phyloP scores from a whole-genome alignment of 1,140 invertebrate species.

The Drosophila triauraria region DNA sequence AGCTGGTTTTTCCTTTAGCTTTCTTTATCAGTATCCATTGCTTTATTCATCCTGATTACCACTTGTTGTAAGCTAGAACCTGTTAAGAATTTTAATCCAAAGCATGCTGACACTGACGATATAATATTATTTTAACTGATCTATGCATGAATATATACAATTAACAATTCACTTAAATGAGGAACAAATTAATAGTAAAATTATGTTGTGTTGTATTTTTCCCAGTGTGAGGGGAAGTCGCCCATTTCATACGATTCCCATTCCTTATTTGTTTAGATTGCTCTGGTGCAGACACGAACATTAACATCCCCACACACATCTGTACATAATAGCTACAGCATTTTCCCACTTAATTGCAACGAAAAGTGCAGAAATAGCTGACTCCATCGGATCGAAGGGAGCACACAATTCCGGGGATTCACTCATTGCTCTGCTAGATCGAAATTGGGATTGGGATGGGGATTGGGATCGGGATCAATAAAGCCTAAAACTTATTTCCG shows the following conservation, averaged over 20 bases:
- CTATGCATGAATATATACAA: neutral
- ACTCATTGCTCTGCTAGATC: neutral
- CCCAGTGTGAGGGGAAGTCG: constrained; percentile 12
- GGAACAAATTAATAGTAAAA: too few relatives aligned
- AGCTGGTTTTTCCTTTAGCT: neutral
- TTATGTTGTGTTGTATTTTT: neutral
- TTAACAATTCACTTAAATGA: too few relatives aligned
- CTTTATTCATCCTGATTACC: too few relatives aligned
- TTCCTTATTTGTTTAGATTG: constrained; percentile 36
- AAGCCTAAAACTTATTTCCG: neutral
- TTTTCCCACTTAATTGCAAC: constrained; percentile 48
- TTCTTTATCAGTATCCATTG: too few relatives aligned
- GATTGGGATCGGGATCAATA: neutral
- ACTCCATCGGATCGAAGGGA: neutral
- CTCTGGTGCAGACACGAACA: constrained; percentile 45
- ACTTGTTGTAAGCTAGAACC: neutral
- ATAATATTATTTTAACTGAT: too few relatives aligned
- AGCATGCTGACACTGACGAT: too few relatives aligned
- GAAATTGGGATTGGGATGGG: constrained; percentile 1
- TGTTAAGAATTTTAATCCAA: neutral
- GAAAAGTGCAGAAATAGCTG: constrained; percentile 43
- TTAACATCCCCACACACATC: constrained; percentile 28
- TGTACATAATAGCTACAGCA: constrained; percentile 12
- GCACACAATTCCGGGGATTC: constrained; percentile 14
- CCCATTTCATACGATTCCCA: constrained; percentile 28